Evolutionary conservation across 2,113 vertebrate species (phyloP).

Genomic region (Hemiscyllium ocellatum): DNA sequence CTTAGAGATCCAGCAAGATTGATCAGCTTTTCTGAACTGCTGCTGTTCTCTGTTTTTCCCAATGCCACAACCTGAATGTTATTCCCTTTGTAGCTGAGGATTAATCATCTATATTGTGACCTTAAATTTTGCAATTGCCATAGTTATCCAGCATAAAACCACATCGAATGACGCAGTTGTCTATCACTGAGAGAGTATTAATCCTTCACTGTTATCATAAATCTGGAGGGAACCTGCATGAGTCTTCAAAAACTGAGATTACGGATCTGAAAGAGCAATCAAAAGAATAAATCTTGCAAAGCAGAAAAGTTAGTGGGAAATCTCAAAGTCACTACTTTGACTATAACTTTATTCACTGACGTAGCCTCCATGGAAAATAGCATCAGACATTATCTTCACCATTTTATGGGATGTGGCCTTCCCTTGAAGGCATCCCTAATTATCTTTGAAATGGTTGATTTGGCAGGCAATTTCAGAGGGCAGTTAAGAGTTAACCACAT

Average conservation of each 20-base stretch:
- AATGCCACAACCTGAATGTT: not conserved
- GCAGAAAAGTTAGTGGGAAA: not conserved
- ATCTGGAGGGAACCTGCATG: not conserved
- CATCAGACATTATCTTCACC: not conserved
- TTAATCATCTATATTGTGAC: not conserved
- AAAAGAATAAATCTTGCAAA: not conserved
- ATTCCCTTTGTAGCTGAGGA: not conserved
- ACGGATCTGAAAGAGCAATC: not conserved
- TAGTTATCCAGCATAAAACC: not conserved
- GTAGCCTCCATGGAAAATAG: not conserved
- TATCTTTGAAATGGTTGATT: too few relatives aligned
- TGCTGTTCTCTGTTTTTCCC: not conserved
- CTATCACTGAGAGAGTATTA: not conserved
- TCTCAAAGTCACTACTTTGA: not conserved
- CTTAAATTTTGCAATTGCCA: not conserved
- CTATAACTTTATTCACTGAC: not conserved
- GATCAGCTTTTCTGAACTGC: not conserved
- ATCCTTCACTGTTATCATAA: not conserved
- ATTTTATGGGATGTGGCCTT: too few relatives aligned
- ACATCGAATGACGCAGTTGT: not conserved
- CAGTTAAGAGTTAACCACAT: too few relatives aligned
- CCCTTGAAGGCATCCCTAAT: too few relatives aligned
- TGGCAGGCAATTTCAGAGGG: too few relatives aligned
- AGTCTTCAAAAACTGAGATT: not conserved
- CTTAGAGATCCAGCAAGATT: not conserved